Evolutionary conservation across 2,113 vertebrate species (phyloP).

Genomic region (Tenebrosternarchus preto): DNA sequence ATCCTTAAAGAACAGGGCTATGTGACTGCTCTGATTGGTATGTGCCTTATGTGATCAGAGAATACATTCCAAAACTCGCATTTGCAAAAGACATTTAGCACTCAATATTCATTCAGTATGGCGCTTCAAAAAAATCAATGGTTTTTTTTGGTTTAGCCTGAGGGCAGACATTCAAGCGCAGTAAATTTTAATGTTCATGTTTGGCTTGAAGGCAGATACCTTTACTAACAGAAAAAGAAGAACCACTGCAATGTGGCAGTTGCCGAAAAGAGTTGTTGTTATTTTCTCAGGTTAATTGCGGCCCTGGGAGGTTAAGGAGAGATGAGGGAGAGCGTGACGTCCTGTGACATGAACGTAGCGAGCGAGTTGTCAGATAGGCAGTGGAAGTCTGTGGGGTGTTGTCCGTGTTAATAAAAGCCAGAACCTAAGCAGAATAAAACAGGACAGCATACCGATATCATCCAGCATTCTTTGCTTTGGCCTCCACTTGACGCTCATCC

Average conservation of each 20-base stretch:
- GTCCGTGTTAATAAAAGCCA: too few relatives aligned
- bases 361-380: too few relatives aligned
- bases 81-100: slow-evolving; percentile 3
- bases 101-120: neutral
- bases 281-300: too few relatives aligned
- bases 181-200: neutral
- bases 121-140: neutral
- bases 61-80: too few relatives aligned
- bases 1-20: slow-evolving; percentile 80
- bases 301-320: too few relatives aligned
- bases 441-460: neutral
- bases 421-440: too few relatives aligned
- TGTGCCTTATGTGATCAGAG: neutral
- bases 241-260: neutral
- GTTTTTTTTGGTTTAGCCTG: neutral
- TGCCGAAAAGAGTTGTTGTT: too few relatives aligned
- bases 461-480: neutral
- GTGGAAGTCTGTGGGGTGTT: too few relatives aligned
- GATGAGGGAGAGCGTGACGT: too few relatives aligned
- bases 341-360: too few relatives aligned
- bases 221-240: neutral
- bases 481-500: neutral
- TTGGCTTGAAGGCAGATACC: neutral
- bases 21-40: slow-evolving; percentile 75
- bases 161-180: neutral